Evolutionary conservation across 2,113 vertebrate species (phyloP).

Genomic region (Toxotes chatareus): DNA sequence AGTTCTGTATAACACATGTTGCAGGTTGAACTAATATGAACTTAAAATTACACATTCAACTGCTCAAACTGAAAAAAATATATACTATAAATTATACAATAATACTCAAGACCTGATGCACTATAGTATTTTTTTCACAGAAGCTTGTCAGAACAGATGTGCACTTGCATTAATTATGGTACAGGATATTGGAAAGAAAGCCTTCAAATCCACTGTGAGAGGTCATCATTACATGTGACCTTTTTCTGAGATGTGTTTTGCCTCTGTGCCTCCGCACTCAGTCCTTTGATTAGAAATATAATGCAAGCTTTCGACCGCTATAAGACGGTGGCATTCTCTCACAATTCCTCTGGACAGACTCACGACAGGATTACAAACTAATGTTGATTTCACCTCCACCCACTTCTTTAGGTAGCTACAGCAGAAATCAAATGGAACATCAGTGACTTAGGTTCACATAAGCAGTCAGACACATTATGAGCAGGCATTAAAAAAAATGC

Average conservation of each 20-base stretch:
- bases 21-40: background rate
- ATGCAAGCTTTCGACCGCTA: conserved; percentile 40
- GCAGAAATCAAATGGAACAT: conserved; percentile 37
- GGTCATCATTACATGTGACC: conserved; percentile 72
- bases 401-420: conserved; percentile 31
- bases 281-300: conserved; percentile 71
- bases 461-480: background rate
- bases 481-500: background rate
- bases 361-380: conserved; percentile 47
- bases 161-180: conserved; percentile 53
- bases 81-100: background rate
- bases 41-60: background rate
- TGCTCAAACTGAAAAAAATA: conserved; percentile 2
- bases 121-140: conserved; percentile 10
- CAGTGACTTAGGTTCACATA: background rate
- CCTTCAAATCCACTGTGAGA: conserved; percentile 63
- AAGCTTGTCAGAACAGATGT: conserved; percentile 37
- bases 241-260: conserved; percentile 69
- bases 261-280: conserved; percentile 56
- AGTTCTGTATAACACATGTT: conserved; percentile 7
- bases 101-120: conserved; percentile 20
- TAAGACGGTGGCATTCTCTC: conserved; percentile 40
- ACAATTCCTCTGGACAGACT: conserved; percentile 32
- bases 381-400: conserved; percentile 52
- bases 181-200: conserved; percentile 71